Conservation (phyloP, 2,113 vertebrate genomes). For the Melospiza georgiana region DNA sequence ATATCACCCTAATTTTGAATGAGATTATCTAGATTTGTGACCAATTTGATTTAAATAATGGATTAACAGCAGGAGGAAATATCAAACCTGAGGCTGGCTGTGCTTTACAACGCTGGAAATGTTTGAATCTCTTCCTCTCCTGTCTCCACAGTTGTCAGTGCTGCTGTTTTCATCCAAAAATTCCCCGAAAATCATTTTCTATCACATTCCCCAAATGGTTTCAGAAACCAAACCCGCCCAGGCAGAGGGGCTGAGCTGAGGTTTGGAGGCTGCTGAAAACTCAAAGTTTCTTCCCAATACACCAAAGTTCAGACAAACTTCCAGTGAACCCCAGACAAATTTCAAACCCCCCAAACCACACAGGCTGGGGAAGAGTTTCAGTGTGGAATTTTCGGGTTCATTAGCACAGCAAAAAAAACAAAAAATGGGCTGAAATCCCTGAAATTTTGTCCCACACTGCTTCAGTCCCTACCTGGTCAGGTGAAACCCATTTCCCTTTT, state of each 20-base stretch:
- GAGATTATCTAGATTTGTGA: background rate
- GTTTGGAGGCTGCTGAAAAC: background rate
- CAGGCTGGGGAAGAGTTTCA: background rate
- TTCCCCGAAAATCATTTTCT: background rate
- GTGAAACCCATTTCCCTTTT: background rate
- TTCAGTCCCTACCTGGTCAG: background rate
- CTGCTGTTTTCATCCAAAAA: background rate
- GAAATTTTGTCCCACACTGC: background rate
- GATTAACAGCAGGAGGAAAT: background rate
- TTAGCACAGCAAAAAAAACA: background rate
- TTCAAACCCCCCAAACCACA: background rate
- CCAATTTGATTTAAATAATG: background rate
- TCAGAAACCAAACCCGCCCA: fast-evolving
- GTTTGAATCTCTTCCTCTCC: background rate
- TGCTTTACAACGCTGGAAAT: background rate
- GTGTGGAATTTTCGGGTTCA: background rate
- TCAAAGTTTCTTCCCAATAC: background rate
- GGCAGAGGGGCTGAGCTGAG: background rate
- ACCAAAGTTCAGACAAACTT: background rate
- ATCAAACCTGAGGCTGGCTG: background rate
- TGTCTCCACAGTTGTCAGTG: fast-evolving
- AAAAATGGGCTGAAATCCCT: background rate
- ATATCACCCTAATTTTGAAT: background rate
- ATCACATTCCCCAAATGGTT: background rate
- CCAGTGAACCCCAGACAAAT: background rate